phyloP scores from a whole-genome alignment of 2,888 invertebrate species.

The Autographa pulchrina region DNA sequence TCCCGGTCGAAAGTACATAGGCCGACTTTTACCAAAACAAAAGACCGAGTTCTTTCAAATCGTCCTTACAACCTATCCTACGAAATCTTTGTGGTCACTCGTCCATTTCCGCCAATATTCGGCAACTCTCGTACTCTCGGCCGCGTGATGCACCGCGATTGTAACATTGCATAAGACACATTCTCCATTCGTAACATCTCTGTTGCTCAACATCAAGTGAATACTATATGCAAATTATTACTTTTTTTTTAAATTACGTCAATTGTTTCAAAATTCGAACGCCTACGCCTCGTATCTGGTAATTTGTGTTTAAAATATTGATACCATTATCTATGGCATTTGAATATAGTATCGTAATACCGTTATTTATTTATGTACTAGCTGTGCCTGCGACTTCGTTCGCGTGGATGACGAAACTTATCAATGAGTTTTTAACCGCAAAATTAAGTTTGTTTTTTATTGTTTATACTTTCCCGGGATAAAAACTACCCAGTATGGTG shows the following conservation, averaged over 20 bases:
- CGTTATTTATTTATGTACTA: too few species aligned
- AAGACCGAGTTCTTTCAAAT: not conserved
- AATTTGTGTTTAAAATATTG: not conserved
- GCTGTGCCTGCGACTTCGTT: too few species aligned
- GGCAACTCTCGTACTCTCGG: not conserved
- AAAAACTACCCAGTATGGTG: too few species aligned
- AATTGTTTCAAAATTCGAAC: conserved; percentile 3
- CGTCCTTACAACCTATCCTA: not conserved
- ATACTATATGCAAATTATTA: conserved; percentile 1
- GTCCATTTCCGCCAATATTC: not conserved
- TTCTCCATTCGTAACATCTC: conserved; percentile 6
- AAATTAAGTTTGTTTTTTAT: too few species aligned
- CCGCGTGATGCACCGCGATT: not conserved
- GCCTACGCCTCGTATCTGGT: not conserved
- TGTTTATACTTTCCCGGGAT: too few species aligned
- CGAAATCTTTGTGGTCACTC: not conserved
- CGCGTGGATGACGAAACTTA: too few species aligned
- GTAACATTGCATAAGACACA: conserved; percentile 5
- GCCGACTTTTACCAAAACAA: too few species aligned
- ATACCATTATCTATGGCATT: not conserved
- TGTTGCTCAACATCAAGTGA: not conserved
- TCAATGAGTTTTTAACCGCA: too few species aligned
- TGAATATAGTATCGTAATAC: too few species aligned
- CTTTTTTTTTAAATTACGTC: conserved; percentile 7
- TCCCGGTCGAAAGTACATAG: too few species aligned